Conservation (phyloP, 2,113 vertebrate species). For the Taurulus bubalis region DNA sequence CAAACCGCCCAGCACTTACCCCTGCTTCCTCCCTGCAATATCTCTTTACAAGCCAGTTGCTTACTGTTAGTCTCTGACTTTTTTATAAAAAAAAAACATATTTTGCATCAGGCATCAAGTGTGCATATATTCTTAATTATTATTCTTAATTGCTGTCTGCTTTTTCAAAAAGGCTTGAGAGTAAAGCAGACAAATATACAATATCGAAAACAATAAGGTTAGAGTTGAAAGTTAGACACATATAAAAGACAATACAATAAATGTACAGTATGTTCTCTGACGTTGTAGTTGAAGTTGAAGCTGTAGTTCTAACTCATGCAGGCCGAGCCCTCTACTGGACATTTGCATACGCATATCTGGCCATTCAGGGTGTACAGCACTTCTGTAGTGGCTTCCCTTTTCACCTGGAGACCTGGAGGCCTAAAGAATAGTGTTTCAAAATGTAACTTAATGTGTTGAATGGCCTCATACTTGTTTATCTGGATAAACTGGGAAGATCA, state of each 20-base stretch:
- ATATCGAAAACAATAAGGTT: background rate
- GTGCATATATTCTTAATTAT: background rate
- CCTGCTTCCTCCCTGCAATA: background rate
- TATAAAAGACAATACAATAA: background rate
- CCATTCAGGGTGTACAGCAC: background rate
- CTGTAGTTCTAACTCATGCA: too few relatives aligned
- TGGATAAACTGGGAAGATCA: background rate
- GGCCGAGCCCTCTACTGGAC: too few relatives aligned
- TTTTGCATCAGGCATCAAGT: background rate
- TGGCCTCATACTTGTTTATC: background rate
- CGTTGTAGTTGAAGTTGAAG: background rate
- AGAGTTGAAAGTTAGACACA: background rate
- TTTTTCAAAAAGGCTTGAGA: background rate
- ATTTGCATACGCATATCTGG: background rate
- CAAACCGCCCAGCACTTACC: conserved; percentile 3
- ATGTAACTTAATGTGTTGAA: background rate
- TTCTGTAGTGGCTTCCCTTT: background rate
- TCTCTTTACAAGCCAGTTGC: background rate
- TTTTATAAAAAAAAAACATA: background rate
- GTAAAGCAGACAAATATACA: background rate
- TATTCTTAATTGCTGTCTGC: too few relatives aligned
- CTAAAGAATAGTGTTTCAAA: background rate
- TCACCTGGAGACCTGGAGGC: background rate
- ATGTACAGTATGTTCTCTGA: background rate
- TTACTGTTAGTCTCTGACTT: conserved; percentile 5